These are phyloP conservation scores for Takifugu rubripes DNA, from an alignment of 2,797 vertebrate species.

Conservation along the genomic window DNA sequence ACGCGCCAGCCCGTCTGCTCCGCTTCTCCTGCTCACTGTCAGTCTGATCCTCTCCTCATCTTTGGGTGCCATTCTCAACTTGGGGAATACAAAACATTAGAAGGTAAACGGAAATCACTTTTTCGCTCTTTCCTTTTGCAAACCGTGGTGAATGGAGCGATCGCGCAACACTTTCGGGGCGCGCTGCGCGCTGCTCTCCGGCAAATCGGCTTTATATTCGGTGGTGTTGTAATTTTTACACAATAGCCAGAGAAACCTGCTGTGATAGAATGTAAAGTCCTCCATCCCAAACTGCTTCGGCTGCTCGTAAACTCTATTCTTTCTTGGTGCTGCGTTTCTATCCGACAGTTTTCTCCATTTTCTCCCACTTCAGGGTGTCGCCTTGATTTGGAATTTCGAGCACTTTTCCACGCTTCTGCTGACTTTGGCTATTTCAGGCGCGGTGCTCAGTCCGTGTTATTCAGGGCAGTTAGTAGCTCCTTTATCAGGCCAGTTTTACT, in stretches of 20 bases:
- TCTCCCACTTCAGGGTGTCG: not conserved
- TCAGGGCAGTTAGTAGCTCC: conserved; percentile 46
- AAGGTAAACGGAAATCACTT: conserved; percentile 61
- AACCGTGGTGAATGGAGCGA: conserved; percentile 14
- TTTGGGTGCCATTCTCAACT: conserved; percentile 27
- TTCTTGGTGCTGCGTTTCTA: conserved; percentile 10
- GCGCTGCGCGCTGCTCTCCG: conserved; percentile 37
- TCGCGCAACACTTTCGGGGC: conserved; percentile 39
- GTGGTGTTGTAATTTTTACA: conserved; percentile 2
- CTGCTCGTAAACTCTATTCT: conserved; percentile 7
- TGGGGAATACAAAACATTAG: conserved; percentile 49
- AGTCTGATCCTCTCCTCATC: conserved; percentile 14
- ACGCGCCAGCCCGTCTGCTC: conserved; percentile 37
- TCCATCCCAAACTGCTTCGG: conserved; percentile 24
- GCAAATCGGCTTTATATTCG: conserved; percentile 18
- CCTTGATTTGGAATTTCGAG: conserved; percentile 2
- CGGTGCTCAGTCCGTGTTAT: conserved; percentile 35
- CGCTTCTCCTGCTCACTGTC: conserved; percentile 15
- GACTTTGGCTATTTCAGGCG: conserved; percentile 18
- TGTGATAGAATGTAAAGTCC: conserved; percentile 4
- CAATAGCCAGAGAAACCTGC: conserved; percentile 11
- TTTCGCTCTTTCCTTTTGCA: conserved; percentile 19
- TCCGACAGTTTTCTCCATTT: conserved; percentile 7
- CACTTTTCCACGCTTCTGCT: conserved; percentile 20
- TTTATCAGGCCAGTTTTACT: conserved; percentile 74